Evolutionary conservation across 2,888 invertebrate species (phyloP).

Genomic region (Nomada lathburiana): DNA sequence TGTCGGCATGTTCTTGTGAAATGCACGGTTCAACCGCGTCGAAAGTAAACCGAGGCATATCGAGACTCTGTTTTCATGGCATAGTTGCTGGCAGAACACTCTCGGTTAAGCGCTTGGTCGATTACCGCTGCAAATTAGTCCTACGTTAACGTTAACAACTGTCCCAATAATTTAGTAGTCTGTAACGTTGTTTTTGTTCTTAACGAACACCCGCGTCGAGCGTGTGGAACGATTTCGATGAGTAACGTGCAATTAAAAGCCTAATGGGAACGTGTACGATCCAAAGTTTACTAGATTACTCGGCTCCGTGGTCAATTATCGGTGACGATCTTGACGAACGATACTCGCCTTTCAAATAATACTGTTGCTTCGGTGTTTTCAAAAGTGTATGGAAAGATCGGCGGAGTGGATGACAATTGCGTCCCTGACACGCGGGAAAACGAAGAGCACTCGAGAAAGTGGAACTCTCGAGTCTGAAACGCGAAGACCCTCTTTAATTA

Average conservation of each 20-base stretch:
- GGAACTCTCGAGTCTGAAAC: constrained; percentile 59
- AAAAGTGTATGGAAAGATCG: constrained; percentile 3
- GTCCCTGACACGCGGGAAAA: constrained; percentile 37
- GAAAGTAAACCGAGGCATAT: constrained; percentile 55
- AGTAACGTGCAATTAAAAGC: background rate
- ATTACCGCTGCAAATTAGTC: constrained; percentile 58
- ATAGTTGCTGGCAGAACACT: constrained; percentile 17
- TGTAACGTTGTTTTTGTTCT: constrained; percentile 34
- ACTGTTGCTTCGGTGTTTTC: background rate
- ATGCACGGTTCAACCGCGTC: constrained; percentile 20
- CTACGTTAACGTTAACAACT: constrained; percentile 36
- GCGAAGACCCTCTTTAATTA: constrained; percentile 69
- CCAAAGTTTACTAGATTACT: no score
- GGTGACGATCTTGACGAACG: background rate
- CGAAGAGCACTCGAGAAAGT: constrained; percentile 52
- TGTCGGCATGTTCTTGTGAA: background rate
- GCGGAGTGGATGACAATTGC: constrained; percentile 47
- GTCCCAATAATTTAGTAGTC: constrained; percentile 55
- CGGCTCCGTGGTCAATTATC: no score
- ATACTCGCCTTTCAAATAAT: constrained; percentile 4
- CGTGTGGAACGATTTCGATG: background rate
- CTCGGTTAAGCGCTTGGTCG: background rate
- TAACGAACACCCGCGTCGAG: constrained; percentile 28
- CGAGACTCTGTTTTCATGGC: constrained; percentile 37
- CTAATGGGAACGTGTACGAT: background rate